Evolutionary conservation across 1,140 invertebrate genomes (phyloP).

Genomic region (Helicoverpa armigera): DNA sequence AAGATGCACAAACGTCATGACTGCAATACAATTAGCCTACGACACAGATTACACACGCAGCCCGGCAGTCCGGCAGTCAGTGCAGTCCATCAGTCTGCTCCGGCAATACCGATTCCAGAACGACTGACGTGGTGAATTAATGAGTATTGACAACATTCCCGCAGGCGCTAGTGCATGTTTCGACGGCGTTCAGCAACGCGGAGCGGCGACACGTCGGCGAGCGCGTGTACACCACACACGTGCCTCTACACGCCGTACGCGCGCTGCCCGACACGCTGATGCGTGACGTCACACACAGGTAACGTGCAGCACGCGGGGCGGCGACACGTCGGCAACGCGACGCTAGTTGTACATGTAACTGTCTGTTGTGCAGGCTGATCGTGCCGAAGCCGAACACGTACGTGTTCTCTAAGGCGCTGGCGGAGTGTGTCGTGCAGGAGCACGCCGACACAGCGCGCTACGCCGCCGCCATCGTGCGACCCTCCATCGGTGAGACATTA

Average conservation of each 20-base stretch:
- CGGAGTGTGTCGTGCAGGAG: slow-evolving; percentile 87
- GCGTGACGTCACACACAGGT: slow-evolving; percentile 84
- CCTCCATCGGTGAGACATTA: slow-evolving; percentile 89
- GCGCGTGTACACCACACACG: slow-evolving; percentile 86
- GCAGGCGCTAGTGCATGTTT: slow-evolving; percentile 93
- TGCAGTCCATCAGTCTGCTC: too few species aligned
- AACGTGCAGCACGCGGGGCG: slow-evolving; percentile 25
- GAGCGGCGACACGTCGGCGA: slow-evolving; percentile 91
- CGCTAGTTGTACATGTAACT: too few species aligned
- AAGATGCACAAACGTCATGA: too few species aligned
- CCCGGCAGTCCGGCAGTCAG: too few species aligned
- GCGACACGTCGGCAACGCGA: background rate
- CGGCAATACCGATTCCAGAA: too few species aligned
- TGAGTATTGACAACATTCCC: background rate
- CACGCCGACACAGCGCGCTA: slow-evolving; percentile 83
- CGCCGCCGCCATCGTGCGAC: slow-evolving; percentile 92
- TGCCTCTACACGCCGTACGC: too few species aligned
- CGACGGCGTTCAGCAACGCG: slow-evolving; percentile 96
- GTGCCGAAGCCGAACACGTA: slow-evolving; percentile 90
- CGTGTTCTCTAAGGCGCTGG: slow-evolving; percentile 90
- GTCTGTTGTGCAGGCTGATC: slow-evolving; percentile 87
- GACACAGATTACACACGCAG: too few species aligned
- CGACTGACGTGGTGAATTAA: too few species aligned
- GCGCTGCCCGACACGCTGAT: slow-evolving; percentile 81
- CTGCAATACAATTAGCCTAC: too few species aligned